phyloP scores from a whole-genome alignment of 2,113 vertebrate genomes.

The Sinosuthora webbiana region DNA sequence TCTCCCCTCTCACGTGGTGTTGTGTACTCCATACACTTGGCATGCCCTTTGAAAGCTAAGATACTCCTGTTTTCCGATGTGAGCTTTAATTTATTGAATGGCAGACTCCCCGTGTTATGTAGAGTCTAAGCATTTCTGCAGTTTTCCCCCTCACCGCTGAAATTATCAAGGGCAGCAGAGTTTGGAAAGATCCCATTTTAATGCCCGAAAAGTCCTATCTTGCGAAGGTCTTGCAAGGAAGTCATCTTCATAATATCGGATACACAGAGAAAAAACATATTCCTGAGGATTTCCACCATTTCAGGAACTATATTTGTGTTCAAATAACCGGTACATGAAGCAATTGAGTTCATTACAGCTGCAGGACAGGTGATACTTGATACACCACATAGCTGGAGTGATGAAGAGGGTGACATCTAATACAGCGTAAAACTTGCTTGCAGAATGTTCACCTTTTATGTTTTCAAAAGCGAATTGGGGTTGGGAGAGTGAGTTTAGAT shows the following conservation, averaged over 20 bases:
- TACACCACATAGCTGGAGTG: not conserved
- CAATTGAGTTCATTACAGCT: not conserved
- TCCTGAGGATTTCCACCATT: not conserved
- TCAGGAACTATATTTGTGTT: not conserved
- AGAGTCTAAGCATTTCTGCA: not conserved
- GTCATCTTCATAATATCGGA: rapidly evolving
- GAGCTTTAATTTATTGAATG: not conserved
- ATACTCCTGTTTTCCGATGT: rapidly evolving
- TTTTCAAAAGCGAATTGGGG: not conserved
- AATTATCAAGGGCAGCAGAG: not conserved
- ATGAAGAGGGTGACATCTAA: not conserved
- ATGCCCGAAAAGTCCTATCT: not conserved
- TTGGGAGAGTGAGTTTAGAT: not conserved
- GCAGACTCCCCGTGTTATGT: rapidly evolving
- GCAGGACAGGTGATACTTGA: not conserved
- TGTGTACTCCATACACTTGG: rapidly evolving
- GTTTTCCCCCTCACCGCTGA: rapidly evolving
- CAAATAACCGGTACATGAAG: not conserved
- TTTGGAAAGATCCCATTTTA: not conserved
- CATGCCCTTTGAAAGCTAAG: rapidly evolving
- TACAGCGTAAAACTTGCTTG: not conserved
- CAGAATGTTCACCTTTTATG: not conserved
- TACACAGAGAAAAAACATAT: not conserved
- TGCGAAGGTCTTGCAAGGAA: not conserved
- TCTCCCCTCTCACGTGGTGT: not conserved